These are phyloP conservation scores for Brachionus angularis DNA, from an alignment of 1,140 invertebrate genomes.

Conservation along the genomic window DNA sequence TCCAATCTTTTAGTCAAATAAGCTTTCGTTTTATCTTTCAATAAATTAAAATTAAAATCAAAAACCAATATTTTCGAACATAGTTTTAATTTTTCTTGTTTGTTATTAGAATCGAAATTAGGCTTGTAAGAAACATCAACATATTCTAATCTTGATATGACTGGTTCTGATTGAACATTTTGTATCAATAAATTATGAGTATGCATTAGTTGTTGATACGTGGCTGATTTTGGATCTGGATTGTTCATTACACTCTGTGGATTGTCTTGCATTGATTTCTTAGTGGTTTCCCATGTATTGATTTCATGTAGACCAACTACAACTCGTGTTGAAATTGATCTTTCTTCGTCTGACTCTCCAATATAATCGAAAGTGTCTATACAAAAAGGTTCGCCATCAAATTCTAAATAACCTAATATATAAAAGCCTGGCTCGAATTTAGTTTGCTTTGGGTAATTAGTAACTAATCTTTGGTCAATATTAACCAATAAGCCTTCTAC, in stretches of 20 bases:
- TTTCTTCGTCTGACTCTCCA: not conserved
- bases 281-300: not conserved
- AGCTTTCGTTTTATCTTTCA: conserved; percentile 12
- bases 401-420: not conserved
- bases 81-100: conserved; percentile 17
- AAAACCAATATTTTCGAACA: conserved; percentile 10
- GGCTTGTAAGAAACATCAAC: conserved; percentile 2
- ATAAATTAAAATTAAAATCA: conserved; percentile 9
- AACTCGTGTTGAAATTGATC: not conserved
- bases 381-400: conserved; percentile 7
- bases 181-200: not conserved
- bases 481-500: not conserved
- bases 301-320: not conserved
- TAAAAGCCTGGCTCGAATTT: not conserved
- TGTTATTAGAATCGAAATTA: conserved; percentile 26
- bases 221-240: conserved; percentile 6
- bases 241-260: conserved; percentile 20
- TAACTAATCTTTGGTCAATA: conserved; percentile 15
- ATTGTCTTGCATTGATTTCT: not conserved
- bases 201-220: conserved; percentile 10
- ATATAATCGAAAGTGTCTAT: conserved; percentile 11
- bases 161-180: conserved; percentile 20
- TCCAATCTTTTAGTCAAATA: conserved; percentile 24
- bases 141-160: conserved; percentile 15
- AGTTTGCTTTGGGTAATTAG: not conserved